A percentile compares a stretch with the other conserved stretches of the same genome.
Conservation (phyloP, 2,888 invertebrate genomes). For the Mythimna ferrago region DNA sequence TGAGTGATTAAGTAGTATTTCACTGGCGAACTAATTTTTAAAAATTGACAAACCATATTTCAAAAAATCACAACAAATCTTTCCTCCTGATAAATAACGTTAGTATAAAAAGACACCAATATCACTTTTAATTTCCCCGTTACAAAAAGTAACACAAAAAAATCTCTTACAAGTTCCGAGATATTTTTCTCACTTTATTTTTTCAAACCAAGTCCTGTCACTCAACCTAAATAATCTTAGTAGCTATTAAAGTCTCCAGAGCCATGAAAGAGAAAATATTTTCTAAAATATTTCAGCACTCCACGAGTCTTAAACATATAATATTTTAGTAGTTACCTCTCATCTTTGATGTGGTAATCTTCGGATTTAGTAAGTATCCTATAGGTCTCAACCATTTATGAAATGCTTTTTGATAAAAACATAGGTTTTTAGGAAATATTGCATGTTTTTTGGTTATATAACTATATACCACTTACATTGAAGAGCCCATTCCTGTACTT, state of each 20-base stretch:
- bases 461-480: no score
- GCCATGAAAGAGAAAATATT: conserved; percentile 12
- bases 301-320: conserved; percentile 1
- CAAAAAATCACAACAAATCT: no score
- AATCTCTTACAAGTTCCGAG: neutral
- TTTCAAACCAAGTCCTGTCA: neutral
- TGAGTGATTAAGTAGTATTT: no score
- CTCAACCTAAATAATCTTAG: conserved; percentile 16
- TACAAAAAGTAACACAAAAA: neutral
- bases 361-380: neutral
- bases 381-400: neutral
- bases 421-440: neutral
- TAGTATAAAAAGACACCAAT: neutral
- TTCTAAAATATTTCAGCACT: conserved; percentile 12
- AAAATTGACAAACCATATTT: no score
- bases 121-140: neutral
- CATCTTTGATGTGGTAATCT: conserved; percentile 13
- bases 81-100: no score
- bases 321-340: conserved; percentile 13
- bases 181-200: conserved; percentile 35
- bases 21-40: no score
- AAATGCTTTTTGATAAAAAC: neutral
- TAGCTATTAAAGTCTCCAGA: conserved; percentile 14
- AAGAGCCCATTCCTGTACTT: neutral
- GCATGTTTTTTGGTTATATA: neutral